A percentile compares a stretch with the other conserved stretches of the same genome.
These are phyloP conservation scores for Agriopis marginaria DNA, from an alignment of 2,888 invertebrate genomes.

Conservation along the genomic window DNA sequence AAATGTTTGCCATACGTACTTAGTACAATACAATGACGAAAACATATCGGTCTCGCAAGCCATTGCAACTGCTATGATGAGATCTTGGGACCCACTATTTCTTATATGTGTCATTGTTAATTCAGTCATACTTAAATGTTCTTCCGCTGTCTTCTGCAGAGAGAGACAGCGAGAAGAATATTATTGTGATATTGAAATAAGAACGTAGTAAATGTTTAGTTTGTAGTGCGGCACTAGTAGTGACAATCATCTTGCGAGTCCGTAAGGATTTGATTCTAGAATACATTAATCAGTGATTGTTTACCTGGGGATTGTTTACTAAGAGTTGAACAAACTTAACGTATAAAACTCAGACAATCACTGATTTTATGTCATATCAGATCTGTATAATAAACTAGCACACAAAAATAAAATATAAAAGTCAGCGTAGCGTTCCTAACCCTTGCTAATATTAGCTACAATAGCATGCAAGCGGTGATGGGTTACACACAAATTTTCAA, in stretches of 20 bases:
- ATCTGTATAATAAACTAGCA: background rate
- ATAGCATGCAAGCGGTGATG: conserved; percentile 18
- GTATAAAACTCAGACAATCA: background rate
- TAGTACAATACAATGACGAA: background rate
- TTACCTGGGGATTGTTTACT: background rate
- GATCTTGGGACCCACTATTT: too few relatives aligned
- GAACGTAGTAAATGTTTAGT: background rate
- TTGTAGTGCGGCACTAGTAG: background rate
- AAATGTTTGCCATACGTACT: background rate
- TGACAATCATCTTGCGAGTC: background rate
- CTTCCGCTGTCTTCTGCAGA: background rate
- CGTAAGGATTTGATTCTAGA: background rate
- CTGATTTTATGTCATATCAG: background rate
- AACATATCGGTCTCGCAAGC: background rate
- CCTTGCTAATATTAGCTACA: conserved; percentile 4
- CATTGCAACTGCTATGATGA: background rate
- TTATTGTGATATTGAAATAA: too few relatives aligned
- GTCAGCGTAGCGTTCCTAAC: conserved; percentile 4
- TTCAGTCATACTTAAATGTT: background rate
- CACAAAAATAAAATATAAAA: background rate
- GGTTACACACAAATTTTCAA: conserved; percentile 1
- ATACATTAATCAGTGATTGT: background rate
- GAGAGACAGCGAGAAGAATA: background rate
- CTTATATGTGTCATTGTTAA: too few relatives aligned
- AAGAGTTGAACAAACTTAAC: background rate